phyloP scores from a whole-genome alignment of 2,113 vertebrate genomes.

The Melanotaenia duboulayi region DNA sequence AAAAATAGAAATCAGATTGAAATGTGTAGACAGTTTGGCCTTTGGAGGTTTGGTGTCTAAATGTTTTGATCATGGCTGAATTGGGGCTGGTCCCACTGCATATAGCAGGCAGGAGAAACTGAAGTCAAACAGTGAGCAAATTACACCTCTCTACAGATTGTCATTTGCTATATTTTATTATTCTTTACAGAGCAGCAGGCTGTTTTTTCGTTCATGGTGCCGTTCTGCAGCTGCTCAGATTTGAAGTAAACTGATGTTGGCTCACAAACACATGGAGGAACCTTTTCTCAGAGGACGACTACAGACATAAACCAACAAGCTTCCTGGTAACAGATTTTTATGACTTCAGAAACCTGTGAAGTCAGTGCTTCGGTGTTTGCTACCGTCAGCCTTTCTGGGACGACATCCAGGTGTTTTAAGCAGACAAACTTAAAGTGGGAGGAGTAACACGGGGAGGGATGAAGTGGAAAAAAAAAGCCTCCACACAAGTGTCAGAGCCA shows the following conservation, averaged over 20 bases:
- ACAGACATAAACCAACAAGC: neutral
- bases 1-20: slow-evolving; percentile 75
- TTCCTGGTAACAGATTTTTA: no score
- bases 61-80: slow-evolving; percentile 76
- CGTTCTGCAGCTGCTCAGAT: slow-evolving; percentile 47
- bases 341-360: neutral
- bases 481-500: no score
- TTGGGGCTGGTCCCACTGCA: slow-evolving; percentile 51
- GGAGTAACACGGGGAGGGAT: neutral
- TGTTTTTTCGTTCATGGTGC: slow-evolving; percentile 16
- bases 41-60: slow-evolving; percentile 46
- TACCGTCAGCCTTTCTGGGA: no score
- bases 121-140: slow-evolving; percentile 74
- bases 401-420: no score
- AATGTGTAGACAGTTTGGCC: slow-evolving; percentile 64
- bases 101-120: slow-evolving; percentile 46
- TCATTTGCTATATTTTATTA: slow-evolving; percentile 75
- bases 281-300: neutral
- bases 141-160: slow-evolving; percentile 82
- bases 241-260: slow-evolving; percentile 6
- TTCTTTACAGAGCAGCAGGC: neutral
- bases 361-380: neutral
- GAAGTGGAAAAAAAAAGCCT: neutral
- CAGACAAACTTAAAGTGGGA: no score
- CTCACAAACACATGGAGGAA: neutral